These are phyloP conservation scores for Gambelia wislizenii DNA, from an alignment of 2,797 vertebrate species.

Conservation along the genomic window DNA sequence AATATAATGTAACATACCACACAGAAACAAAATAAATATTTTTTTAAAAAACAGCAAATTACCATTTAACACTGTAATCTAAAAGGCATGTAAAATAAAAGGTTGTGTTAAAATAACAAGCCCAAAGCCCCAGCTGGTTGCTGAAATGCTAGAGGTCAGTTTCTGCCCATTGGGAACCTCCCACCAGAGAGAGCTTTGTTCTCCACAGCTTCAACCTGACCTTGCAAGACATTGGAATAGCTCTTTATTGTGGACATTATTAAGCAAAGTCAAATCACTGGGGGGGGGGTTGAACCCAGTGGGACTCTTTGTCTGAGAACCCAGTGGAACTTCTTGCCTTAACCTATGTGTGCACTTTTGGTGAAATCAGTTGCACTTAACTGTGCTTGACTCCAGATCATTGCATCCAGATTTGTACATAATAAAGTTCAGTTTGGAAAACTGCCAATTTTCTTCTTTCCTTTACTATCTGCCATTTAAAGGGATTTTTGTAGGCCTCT, in stretches of 20 bases:
- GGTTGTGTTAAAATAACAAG: background rate
- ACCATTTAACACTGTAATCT: background rate
- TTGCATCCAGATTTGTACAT: background rate
- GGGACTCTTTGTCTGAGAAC: background rate
- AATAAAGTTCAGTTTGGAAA: background rate
- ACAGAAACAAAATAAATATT: background rate
- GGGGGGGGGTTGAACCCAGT: background rate
- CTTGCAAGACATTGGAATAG: background rate
- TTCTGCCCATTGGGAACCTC: no score
- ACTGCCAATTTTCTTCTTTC: no score
- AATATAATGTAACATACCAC: background rate
- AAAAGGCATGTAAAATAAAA: background rate
- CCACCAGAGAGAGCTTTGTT: background rate
- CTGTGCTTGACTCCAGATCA: background rate
- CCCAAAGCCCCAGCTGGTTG: background rate
- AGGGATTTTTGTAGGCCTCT: background rate
- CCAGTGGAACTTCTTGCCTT: background rate
- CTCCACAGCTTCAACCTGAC: background rate
- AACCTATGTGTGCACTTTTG: background rate
- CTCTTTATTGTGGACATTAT: background rate
- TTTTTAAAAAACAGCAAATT: no score
- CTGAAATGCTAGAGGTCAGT: background rate
- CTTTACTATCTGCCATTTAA: background rate
- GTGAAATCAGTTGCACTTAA: background rate
- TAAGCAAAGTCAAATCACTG: background rate